Conservation (phyloP, 2,888 invertebrate genomes). For the Brassicogethes aeneus region DNA sequence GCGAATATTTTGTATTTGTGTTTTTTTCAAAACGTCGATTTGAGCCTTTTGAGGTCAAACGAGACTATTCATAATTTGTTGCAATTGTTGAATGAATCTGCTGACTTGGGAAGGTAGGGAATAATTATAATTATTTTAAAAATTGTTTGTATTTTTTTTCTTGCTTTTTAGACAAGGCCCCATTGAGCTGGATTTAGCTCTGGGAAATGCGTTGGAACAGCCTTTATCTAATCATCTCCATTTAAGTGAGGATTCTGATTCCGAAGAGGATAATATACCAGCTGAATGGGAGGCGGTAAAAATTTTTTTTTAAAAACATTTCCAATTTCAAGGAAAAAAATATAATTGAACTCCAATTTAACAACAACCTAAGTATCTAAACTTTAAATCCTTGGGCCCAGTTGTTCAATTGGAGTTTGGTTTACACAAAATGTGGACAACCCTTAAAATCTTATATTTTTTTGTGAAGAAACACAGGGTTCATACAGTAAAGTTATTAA, state of each 20-base stretch:
- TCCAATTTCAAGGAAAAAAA: neutral
- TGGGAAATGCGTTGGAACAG: slow-evolving; percentile 55
- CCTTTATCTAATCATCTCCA: slow-evolving; percentile 53
- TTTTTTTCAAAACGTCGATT: slow-evolving; percentile 64
- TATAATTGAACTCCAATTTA: neutral
- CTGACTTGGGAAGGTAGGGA: slow-evolving; percentile 63
- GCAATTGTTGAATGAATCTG: slow-evolving; percentile 53
- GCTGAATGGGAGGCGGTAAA: slow-evolving; percentile 75
- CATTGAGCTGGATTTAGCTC: slow-evolving; percentile 48
- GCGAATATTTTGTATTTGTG: slow-evolving; percentile 72
- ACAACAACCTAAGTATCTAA: too few species aligned
- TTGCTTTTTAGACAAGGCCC: slow-evolving; percentile 48
- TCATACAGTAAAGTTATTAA: too few species aligned
- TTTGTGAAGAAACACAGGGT: too few species aligned
- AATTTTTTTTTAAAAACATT: too few species aligned
- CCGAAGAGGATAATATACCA: slow-evolving; percentile 64
- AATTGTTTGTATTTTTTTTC: slow-evolving; percentile 3
- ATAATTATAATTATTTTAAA: neutral
- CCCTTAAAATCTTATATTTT: too few species aligned
- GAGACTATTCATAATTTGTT: slow-evolving; percentile 66
- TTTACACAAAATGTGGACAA: too few species aligned
- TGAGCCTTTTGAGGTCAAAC: slow-evolving; percentile 53
- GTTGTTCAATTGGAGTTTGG: too few species aligned
- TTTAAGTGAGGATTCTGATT: slow-evolving; percentile 55
- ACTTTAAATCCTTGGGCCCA: slow-evolving; percentile 4